Evolutionary conservation across 1,140 invertebrate genomes (phyloP), one percentile per base, ranked within the genome.

Genomic region (Tribolium madens): DNA sequence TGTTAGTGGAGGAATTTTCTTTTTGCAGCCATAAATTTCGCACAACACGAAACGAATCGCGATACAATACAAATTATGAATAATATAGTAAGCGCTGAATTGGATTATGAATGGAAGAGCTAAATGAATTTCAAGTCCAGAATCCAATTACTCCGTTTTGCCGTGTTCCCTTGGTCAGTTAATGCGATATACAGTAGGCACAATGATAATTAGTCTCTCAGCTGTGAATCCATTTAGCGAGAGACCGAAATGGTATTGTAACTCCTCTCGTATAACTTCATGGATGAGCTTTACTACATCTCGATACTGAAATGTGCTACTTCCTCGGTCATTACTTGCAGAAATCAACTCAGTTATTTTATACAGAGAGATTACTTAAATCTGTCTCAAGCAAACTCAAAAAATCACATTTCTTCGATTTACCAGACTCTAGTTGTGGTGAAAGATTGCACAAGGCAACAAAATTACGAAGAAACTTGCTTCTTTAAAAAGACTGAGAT

Each of bases 161-260:
- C 71, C 48, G 50, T 73, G 71, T 73, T 73, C 71, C 48, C 47
- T 73, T 53, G 71, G 71, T 73, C 71, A 53, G 71, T 52, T 73
- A 73, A 73, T 73, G 46, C 48, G 47, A 53, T 73, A 48, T 73
- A 33, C 48, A 73, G 71, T 53, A 73, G 71, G 71, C 71, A 50
- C 46, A 73, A 73, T 73, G 71, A 73, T 73, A 73, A 73, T 73
- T 73, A 73, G 71, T 73, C 71, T 73, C 71, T 73, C 71, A 73
- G 50, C 71, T 73, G 50, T 73, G 47, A 73, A 73, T 73, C 71
- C 71, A 73, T 73, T 73, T 73, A 64, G 57, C 21, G 10, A 33
- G 31, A 21, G 57, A n/a, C 57, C 14, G 57, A 64, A 64, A 64
- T 33, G 57, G 21, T 12, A 33, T 33, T 64, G 21, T 33, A 64